Evolutionary conservation across 1,140 invertebrate genomes (phyloP).

Genomic region (Cydia amplana): DNA sequence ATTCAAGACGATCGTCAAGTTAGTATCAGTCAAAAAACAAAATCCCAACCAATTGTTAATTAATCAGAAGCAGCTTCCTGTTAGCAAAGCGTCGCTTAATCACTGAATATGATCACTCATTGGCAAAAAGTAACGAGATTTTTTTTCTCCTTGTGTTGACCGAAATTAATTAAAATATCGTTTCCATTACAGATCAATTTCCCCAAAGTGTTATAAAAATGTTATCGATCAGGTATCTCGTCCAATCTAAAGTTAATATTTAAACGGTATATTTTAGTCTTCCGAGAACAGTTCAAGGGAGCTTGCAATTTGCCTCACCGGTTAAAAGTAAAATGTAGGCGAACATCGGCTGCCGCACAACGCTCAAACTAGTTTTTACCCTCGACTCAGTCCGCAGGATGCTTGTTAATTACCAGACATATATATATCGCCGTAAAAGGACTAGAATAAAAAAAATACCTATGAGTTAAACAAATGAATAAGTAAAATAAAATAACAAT

Average conservation of each 20-base stretch:
- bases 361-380: background rate
- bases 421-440: too few species aligned
- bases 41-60: background rate
- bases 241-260: constrained; percentile 39
- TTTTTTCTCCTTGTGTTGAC: background rate
- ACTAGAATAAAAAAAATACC: too few species aligned
- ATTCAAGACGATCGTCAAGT: too few species aligned
- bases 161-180: constrained; percentile 15
- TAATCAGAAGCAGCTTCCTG: background rate
- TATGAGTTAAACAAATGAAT: too few species aligned
- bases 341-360: background rate
- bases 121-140: background rate
- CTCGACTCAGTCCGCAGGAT: too few species aligned
- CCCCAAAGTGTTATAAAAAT: constrained; percentile 22
- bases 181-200: constrained; percentile 19
- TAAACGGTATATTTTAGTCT: constrained; percentile 39
- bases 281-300: constrained; percentile 39
- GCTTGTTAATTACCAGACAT: background rate
- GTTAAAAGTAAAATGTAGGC: constrained; percentile 36
- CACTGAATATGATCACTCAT: background rate
- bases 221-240: constrained; percentile 38
- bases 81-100: background rate
- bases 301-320: constrained; percentile 38
- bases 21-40: too few species aligned
- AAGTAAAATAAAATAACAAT: too few species aligned